Evolutionary conservation across 2,113 vertebrate species (phyloP).

Genomic region (Pangasianodon hypophthalmus): DNA sequence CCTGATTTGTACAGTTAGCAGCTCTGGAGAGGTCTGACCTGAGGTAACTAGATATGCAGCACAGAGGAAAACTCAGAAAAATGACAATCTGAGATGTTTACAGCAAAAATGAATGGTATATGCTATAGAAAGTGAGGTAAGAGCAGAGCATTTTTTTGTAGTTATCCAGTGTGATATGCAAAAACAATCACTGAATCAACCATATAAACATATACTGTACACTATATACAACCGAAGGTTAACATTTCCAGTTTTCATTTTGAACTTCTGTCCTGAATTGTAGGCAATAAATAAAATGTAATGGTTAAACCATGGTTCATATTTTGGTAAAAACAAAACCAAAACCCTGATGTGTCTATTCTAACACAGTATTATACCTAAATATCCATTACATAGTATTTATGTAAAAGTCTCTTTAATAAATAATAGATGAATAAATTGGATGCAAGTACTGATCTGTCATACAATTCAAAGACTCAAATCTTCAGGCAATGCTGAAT

Average conservation of each 20-base stretch:
- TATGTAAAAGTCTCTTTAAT: conserved; percentile 28
- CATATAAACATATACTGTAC: conserved; percentile 64
- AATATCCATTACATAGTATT: conserved; percentile 25
- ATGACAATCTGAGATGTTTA: conserved; percentile 51
- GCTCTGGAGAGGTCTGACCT: conserved; percentile 74
- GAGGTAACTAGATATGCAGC: conserved; percentile 75
- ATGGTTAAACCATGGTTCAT: not conserved
- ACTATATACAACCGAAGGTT: conserved; percentile 62
- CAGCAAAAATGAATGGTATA: conserved; percentile 45
- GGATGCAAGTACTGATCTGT: conserved; percentile 73
- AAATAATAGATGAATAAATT: conserved; percentile 51
- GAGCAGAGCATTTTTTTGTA: conserved; percentile 56
- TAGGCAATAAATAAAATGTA: not conserved
- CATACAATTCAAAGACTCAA: conserved; percentile 63
- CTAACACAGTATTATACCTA: not conserved
- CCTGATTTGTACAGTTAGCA: conserved; percentile 78
- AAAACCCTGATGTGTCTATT: not conserved
- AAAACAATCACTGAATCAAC: conserved; percentile 57
- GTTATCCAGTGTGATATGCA: conserved; percentile 49
- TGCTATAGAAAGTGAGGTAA: conserved; percentile 63
- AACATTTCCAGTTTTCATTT: conserved; percentile 56
- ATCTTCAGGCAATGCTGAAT: conserved; percentile 63
- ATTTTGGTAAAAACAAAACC: not conserved
- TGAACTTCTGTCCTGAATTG: conserved; percentile 45
- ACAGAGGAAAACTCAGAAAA: conserved; percentile 61